Evolutionary conservation across 2,888 invertebrate genomes (phyloP), one percentile per base, ranked within the genome.

Genomic region (Lomographa bimaculata): DNA sequence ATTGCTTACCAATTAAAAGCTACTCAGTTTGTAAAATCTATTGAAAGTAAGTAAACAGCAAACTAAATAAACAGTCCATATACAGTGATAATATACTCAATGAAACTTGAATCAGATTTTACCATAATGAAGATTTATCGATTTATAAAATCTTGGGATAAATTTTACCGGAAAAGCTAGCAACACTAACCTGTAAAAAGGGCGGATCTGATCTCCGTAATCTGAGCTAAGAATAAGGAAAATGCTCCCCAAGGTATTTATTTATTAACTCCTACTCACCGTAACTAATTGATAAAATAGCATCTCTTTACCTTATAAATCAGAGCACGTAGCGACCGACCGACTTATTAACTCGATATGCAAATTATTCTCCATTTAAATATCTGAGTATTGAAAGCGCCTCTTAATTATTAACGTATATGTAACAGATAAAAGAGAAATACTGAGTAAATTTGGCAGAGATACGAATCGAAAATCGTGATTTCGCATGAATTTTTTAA

Each of bases 401-500:
- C 2, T 16, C 8, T 35, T 11, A 25, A 40, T 32, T 26, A 38
- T 29, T 33, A 26, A 26, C 40, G 21, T 36, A 23, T 14, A 40
- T 14, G 29, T 32, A 36, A 32, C 34, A 50, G 42, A 42, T 45
- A 48, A 42, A 34, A 37, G 29, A 19, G 33, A 43, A 32, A 32
- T 29, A 12, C 25, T 27, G 32, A 42, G 42, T 48, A 42, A 50
- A 42, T 49, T 42, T 36, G 36, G 42, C 38, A 43, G 45, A 28
- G 41, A 46, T 45, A 36, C 36, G 33, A 46, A 54, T 45, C 54
- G 37, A 49, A 51, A 46, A 43, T 49, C 40, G 32, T 37, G 28
- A 47, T 45, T 36, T 47, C 43, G 41, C 25, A 43, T 51, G 33
- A 45, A 47, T 47, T 47, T 51, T 18, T 45, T 39, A 46, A 50